Evolutionary conservation across 2,113 vertebrate genomes (phyloP), one percentile per base, ranked within the genome.

Genomic region (Sterrhoptilus dennistouni): DNA sequence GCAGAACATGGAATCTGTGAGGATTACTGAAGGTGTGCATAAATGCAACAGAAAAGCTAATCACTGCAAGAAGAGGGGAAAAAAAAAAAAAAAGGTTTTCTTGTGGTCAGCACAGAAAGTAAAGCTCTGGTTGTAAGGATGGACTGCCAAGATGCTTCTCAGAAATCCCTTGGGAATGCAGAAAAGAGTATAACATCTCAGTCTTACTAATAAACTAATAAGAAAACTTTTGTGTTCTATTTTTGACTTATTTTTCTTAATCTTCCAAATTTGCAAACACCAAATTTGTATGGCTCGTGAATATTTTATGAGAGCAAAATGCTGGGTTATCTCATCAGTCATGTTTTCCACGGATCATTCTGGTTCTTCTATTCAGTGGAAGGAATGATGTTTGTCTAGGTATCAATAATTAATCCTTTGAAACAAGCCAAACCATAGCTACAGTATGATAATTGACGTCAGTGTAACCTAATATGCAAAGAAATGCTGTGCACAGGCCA

Each of bases 341-440:
- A 4, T 54, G 66, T 92, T 95, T 95, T 95, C 83, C 49, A 42
- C 40, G 49, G 63, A 66, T 77, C 80, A 64, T 93, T 79, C 47
- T 92, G 74, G 72, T 91, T 49, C 72, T 77, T 89, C 61, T 83
- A 52, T 85, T 95, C 38, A 54, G 22, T 63, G 66, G 74, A 90
- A 92, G 79, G 63, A 92, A 59, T 53, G 72, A 82, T 87, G 80
- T 84, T 93, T 93, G 77, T 72, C 56, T 78, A 14, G 3, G 7
- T 78, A 96, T 97, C 59, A 95, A 96, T 96, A 89, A 96, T 96
- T 95, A 91, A 97, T 78, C 25, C 49, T 85, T 91, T 93, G 65
- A 92, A 95, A 56, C 35, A 83, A 88, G n/a, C 59, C 40, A 63
- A 70, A 60, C 72, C 4, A 0, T 70, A 81, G 87, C 65, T 90